These are phyloP conservation scores for Coturnix japonica DNA, from an alignment of 2,113 vertebrate species.

Conservation along the genomic window DNA sequence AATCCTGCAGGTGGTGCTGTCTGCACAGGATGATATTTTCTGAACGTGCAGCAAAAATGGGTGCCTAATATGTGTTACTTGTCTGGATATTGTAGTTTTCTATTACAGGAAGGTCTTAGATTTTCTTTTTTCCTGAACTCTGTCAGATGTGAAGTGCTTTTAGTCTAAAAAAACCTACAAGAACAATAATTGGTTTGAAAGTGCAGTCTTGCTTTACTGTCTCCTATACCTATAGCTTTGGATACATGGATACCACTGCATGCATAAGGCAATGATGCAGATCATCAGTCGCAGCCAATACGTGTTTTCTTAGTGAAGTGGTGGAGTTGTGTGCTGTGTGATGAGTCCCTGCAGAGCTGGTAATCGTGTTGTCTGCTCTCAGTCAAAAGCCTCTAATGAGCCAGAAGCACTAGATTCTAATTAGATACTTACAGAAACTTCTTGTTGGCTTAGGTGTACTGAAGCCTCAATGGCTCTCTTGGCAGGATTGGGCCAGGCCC, in stretches of 20 bases:
- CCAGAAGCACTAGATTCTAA: neutral
- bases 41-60: neutral
- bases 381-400: neutral
- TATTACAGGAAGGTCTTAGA: neutral
- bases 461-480: neutral
- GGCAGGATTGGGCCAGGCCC: neutral
- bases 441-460: neutral
- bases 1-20: constrained; percentile 46
- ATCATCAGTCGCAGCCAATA: neutral
- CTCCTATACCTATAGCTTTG: neutral
- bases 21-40: neutral
- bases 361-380: neutral
- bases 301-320: neutral
- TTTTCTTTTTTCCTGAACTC: accelerated
- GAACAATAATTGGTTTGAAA: neutral
- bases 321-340: neutral
- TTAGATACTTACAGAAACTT: neutral
- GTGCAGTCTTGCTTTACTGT: neutral
- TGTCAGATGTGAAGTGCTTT: neutral
- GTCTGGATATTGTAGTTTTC: neutral
- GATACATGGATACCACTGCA: neutral
- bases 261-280: neutral
- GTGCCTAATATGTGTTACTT: neutral
- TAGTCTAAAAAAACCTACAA: neutral
- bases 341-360: neutral